Evolutionary conservation across 1,140 invertebrate genomes (phyloP).

Genomic region (Drosophila lacteicornis): DNA sequence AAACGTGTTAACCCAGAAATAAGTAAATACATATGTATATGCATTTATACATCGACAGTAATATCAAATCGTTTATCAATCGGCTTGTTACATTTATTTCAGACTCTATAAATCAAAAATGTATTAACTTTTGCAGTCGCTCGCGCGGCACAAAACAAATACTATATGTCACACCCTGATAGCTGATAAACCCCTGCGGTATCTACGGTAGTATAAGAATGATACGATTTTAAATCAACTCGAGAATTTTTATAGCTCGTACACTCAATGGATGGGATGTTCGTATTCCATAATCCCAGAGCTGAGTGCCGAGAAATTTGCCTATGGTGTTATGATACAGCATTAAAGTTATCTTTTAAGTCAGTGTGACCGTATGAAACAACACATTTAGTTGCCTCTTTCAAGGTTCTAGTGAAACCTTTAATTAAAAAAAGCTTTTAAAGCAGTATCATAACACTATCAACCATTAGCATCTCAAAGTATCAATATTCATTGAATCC

Average conservation of each 20-base stretch:
- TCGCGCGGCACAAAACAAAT: constrained; percentile 11
- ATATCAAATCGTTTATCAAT: constrained; percentile 46
- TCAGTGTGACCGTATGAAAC: no score
- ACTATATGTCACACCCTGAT: constrained; percentile 7
- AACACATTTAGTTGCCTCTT: no score
- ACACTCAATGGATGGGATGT: background rate
- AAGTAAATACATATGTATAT: no score
- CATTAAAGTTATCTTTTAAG: no score
- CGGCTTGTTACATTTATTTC: constrained; percentile 24
- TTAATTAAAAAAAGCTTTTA: no score
- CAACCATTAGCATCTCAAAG: no score
- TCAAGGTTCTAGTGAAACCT: no score
- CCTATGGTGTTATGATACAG: no score
- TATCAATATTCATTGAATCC: background rate
- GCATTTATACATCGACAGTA: background rate
- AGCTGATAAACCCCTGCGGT: constrained; percentile 9
- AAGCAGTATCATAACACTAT: no score
- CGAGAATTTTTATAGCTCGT: constrained; percentile 4
- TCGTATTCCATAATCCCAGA: background rate
- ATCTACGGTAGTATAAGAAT: constrained; percentile 23
- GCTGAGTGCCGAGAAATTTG: background rate
- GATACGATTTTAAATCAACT: constrained; percentile 40
- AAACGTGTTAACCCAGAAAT: constrained; percentile 16
- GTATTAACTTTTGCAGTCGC: constrained; percentile 36
- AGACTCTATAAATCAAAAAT: constrained; percentile 38